Evolutionary conservation across 2,113 vertebrate species (phyloP).

Genomic region (Mugil cephalus): DNA sequence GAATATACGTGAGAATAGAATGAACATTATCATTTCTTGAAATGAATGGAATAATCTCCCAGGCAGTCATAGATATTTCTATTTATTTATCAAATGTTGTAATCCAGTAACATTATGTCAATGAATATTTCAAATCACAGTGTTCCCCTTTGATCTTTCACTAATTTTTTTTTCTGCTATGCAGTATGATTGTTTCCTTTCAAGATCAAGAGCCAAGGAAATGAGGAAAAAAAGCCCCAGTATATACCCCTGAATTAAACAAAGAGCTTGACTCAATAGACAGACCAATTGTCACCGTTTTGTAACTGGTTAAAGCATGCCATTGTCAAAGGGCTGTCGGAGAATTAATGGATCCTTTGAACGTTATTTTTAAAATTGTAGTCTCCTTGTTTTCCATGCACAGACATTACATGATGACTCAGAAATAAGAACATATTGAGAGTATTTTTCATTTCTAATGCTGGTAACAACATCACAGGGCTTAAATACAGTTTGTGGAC

Average conservation of each 20-base stretch:
- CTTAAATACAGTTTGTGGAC: conserved; percentile 68
- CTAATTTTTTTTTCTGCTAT: conserved; percentile 42
- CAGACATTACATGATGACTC: conserved; percentile 50
- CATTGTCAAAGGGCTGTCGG: conserved; percentile 57
- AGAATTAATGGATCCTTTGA: conserved; percentile 64
- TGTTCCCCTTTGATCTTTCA: conserved; percentile 36
- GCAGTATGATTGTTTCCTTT: conserved; percentile 54
- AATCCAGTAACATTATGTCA: conserved; percentile 20
- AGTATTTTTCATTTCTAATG: conserved; percentile 67
- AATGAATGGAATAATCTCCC: not conserved
- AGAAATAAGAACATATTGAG: conserved; percentile 67
- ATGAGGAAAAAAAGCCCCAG: conserved; percentile 55
- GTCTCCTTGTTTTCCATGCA: conserved; percentile 30
- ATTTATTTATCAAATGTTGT: conserved; percentile 20
- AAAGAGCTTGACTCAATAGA: conserved; percentile 64
- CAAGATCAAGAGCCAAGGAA: conserved; percentile 63
- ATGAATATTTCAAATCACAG: conserved; percentile 48
- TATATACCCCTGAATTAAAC: conserved; percentile 51
- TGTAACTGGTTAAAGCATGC: conserved; percentile 68
- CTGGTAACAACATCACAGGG: conserved; percentile 58
- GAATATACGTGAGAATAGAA: conserved; percentile 11
- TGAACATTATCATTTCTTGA: not conserved
- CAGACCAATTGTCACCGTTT: conserved; percentile 62
- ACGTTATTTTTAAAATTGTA: conserved; percentile 27
- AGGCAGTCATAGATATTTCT: conserved; percentile 4